Evolutionary conservation across 2,888 invertebrate species (phyloP).

Genomic region (Sminthurides aquaticus): DNA sequence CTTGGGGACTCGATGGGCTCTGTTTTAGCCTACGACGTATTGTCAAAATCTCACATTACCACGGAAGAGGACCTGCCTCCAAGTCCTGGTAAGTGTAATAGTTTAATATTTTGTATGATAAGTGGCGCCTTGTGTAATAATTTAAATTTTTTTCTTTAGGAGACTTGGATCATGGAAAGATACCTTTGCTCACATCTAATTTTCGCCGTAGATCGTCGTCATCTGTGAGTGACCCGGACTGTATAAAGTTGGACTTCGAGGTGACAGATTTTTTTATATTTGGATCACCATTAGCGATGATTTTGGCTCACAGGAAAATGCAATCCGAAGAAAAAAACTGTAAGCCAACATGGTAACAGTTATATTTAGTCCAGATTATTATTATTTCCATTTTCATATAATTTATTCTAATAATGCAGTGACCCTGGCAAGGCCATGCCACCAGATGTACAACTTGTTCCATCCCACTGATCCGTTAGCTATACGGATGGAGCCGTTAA

Average conservation of each 20-base stretch:
- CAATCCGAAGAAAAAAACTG: slow-evolving; percentile 68
- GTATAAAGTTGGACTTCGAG: slow-evolving; percentile 77
- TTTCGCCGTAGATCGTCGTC: slow-evolving; percentile 38
- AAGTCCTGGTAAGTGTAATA: slow-evolving; percentile 33
- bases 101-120: neutral
- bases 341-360: slow-evolving; percentile 45
- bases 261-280: slow-evolving; percentile 94
- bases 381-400: neutral
- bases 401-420: slow-evolving; percentile 43
- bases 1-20: slow-evolving; percentile 90
- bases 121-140: neutral
- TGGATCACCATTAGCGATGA: slow-evolving; percentile 88
- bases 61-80: slow-evolving; percentile 41
- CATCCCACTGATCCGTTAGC: slow-evolving; percentile 97
- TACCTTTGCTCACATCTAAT: slow-evolving; percentile 7
- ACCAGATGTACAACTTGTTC: slow-evolving; percentile 95
- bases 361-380: neutral
- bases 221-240: slow-evolving; percentile 42
- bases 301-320: slow-evolving; percentile 83
- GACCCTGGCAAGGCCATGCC: slow-evolving; percentile 62
- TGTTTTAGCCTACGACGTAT: slow-evolving; percentile 84
- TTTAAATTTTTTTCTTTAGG: neutral
- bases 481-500: slow-evolving; percentile 76
- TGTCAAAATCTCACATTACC: slow-evolving; percentile 55
- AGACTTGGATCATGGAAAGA: neutral